Conservation (phyloP, 2,797 vertebrate genomes). For the Acipenser oxyrinchus region DNA sequence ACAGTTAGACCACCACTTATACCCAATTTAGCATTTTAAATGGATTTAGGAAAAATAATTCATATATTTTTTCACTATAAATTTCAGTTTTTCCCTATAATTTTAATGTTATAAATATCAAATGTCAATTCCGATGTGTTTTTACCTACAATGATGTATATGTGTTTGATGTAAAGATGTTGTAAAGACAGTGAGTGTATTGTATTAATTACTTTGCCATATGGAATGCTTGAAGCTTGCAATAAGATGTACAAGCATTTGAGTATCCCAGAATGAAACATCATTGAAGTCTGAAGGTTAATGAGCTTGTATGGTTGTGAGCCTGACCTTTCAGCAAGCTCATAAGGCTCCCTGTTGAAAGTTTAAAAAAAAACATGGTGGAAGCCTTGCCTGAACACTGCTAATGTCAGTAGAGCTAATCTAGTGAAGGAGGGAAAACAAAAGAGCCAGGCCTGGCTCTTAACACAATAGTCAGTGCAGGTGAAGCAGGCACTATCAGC, state of each 20-base stretch:
- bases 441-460: slow-evolving; percentile 19
- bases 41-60: no score
- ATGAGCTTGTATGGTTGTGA: slow-evolving; percentile 11
- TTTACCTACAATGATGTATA: no score
- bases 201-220: neutral
- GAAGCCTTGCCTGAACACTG: slow-evolving; percentile 13
- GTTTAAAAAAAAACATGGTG: slow-evolving; percentile 8
- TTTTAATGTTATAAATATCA: no score
- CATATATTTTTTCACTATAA: no score
- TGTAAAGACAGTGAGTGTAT: no score
- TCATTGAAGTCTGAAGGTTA: slow-evolving; percentile 3
- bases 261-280: slow-evolving; percentile 10
- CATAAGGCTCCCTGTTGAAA: slow-evolving; percentile 5
- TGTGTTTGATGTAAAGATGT: no score
- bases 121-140: no score
- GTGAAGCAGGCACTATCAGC: slow-evolving; percentile 14
- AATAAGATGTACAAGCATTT: no score
- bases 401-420: slow-evolving; percentile 16
- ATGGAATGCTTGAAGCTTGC: neutral
- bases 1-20: no score
- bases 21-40: no score
- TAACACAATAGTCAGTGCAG: slow-evolving; percentile 20
- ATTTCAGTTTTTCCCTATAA: no score
- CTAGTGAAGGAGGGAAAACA: slow-evolving; percentile 13
- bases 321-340: slow-evolving; percentile 8